phyloP scores from a whole-genome alignment of 2,797 vertebrate species.

The Kryptopterus vitreolus region DNA sequence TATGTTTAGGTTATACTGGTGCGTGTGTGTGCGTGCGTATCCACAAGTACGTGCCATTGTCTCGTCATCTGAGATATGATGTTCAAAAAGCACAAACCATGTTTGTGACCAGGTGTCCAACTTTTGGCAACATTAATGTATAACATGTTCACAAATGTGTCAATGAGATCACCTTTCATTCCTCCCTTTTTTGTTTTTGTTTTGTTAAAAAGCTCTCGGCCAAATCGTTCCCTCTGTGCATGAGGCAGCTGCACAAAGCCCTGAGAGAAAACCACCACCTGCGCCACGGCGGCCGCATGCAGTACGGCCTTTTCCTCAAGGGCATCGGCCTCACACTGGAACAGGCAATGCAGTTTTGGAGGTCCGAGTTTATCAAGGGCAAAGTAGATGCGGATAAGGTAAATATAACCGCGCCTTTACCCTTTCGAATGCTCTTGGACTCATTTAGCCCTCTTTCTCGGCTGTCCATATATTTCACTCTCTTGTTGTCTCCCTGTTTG shows the following conservation, averaged over 20 bases:
- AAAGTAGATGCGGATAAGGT: slow-evolving; percentile 97
- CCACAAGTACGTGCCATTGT: no score
- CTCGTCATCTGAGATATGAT: no score
- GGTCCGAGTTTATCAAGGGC: slow-evolving; percentile 88
- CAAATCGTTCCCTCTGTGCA: slow-evolving; percentile 93
- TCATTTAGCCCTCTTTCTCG: background rate
- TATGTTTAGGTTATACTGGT: no score
- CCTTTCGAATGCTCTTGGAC: background rate
- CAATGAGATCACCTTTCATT: slow-evolving; percentile 7
- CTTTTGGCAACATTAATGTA: background rate
- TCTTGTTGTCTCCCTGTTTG: slow-evolving; percentile 36
- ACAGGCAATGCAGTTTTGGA: slow-evolving; percentile 96
- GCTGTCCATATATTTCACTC: background rate
- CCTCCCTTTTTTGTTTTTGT: slow-evolving; percentile 6
- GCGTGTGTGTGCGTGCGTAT: no score
- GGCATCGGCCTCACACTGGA: slow-evolving; percentile 93
- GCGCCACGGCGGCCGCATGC: slow-evolving; percentile 94
- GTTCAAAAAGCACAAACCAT: no score
- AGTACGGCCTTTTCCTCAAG: slow-evolving; percentile 96
- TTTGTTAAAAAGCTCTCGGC: slow-evolving; percentile 89
- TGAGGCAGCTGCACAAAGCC: slow-evolving; percentile 90
- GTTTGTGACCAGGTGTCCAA: no score
- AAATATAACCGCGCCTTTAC: slow-evolving; percentile 51
- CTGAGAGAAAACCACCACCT: slow-evolving; percentile 92
- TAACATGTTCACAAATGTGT: no score